phyloP scores from a whole-genome alignment of 2,797 vertebrate genomes.

The Mormyrops boulengeri region DNA sequence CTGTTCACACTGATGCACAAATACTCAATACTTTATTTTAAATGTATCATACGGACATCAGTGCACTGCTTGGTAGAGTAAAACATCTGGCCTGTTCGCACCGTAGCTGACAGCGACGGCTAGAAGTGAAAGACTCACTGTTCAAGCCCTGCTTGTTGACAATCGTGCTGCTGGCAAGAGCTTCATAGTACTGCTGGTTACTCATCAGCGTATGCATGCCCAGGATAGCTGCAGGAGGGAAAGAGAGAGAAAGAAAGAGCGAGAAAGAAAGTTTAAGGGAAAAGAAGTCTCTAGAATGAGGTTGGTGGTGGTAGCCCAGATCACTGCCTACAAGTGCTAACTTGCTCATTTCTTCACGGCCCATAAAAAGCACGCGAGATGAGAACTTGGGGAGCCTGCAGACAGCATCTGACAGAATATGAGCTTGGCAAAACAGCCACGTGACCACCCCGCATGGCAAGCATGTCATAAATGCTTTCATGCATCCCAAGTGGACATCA shows the following conservation, averaged over 20 bases:
- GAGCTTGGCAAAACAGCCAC: background rate
- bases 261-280: background rate
- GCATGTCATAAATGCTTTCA: background rate
- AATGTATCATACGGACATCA: background rate
- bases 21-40: background rate
- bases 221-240: constrained; percentile 75
- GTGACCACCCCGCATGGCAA: background rate
- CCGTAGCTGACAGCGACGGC: background rate
- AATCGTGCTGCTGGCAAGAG: constrained; percentile 88
- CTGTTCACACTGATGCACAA: background rate
- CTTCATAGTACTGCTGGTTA: constrained; percentile 97
- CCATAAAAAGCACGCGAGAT: background rate
- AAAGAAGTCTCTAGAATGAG: background rate
- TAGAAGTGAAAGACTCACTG: constrained; percentile 66
- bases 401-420: background rate
- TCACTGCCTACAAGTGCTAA: background rate
- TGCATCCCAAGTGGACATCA: background rate
- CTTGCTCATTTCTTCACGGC: background rate
- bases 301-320: background rate
- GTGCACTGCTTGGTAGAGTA: background rate
- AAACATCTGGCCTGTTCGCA: background rate
- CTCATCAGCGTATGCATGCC: constrained; percentile 99
- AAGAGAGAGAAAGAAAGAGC: background rate
- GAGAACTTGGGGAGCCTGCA: background rate
- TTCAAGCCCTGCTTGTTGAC: constrained; percentile 97